These are phyloP conservation scores for Tetragnatha versicolor DNA, from an alignment of 1,140 invertebrate genomes.

Conservation along the genomic window DNA sequence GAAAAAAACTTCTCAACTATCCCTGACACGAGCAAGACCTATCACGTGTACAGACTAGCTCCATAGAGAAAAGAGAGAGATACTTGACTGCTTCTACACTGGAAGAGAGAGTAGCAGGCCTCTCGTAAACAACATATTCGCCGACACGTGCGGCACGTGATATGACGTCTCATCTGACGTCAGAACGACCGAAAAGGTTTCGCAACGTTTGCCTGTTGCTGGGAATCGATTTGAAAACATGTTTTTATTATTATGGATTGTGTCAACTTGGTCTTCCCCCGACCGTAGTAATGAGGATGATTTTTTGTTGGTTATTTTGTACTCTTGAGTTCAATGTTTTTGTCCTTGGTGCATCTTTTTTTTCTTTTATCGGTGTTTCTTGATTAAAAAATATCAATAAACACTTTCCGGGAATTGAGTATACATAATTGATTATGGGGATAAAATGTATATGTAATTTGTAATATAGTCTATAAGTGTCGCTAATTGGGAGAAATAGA, in stretches of 20 bases:
- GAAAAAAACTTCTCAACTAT: not conserved
- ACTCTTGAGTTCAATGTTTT: not conserved
- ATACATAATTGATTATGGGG: too few relatives aligned
- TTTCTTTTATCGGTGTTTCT: not conserved
- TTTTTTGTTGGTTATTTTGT: too few relatives aligned
- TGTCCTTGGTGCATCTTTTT: not conserved
- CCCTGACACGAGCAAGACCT: constrained; percentile 1
- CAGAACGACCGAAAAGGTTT: not conserved
- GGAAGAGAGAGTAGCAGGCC: not conserved
- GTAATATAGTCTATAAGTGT: too few relatives aligned
- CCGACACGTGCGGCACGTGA: constrained; percentile 37
- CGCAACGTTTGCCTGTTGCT: not conserved
- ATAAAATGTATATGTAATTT: too few relatives aligned
- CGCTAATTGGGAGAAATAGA: too few relatives aligned
- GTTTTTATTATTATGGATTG: constrained; percentile 22
- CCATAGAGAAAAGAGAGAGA: not conserved
- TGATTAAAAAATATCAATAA: too few relatives aligned
- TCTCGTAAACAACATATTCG: constrained; percentile 45
- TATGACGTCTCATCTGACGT: constrained; percentile 34
- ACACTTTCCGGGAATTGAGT: too few relatives aligned
- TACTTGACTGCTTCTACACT: constrained; percentile 5
- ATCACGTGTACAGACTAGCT: constrained; percentile 18
- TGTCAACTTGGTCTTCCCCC: too few relatives aligned
- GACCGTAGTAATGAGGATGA: too few relatives aligned
- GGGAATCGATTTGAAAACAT: constrained; percentile 12